Evolutionary conservation across 2,888 invertebrate genomes (phyloP), one percentile per base, ranked within the genome.

Genomic region (Trimorus sp.): DNA sequence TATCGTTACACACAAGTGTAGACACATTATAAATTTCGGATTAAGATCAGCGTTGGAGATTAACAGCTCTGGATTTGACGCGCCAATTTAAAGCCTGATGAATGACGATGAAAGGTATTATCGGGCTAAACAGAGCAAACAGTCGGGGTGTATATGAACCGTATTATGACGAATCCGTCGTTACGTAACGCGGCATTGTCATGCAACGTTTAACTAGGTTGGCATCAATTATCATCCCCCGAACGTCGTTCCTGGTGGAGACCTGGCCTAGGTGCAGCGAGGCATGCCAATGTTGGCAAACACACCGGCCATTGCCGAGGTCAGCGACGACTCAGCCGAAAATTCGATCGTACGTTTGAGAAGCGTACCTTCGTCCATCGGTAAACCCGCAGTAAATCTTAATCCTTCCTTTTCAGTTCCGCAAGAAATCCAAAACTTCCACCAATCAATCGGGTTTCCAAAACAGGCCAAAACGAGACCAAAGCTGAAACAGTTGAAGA

Each of bases 361-460:
- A 94, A 94, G 89, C 90, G 94, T 59, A 94, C 94, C 48, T 95
- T 95, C 86, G 94, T 95, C 79, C 94, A 94, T 86, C 94, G 94
- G 95, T 95, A 93, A 84, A 26, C 26, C 26, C 26, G 26, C 26
- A 26, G 4, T n/a, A n/a, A n/a, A n/a, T n/a, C n/a, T n/a, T n/a
- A n/a, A n/a, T n/a, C n/a, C n/a, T n/a, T n/a, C n/a, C 26, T 6
- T 45, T 45, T 45, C 6, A 5, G 45, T 45, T 5, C n/a, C n/a
- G 45, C 45, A 45, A 6, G 26, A 26, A 26, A 26, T 3, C 1
- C 26, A 26, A 45, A 45, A 45, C 45, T 4, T 12, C 45, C 45
- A 4, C 2, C 1, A 26, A 26, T 26, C 26, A 26, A 26, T 26
- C 26, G 26, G 26, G 4, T 26, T 26, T 4, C 2, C 26, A 4